Evolutionary conservation across 2,797 vertebrate species (phyloP).

Genomic region (Vultur gryphus): DNA sequence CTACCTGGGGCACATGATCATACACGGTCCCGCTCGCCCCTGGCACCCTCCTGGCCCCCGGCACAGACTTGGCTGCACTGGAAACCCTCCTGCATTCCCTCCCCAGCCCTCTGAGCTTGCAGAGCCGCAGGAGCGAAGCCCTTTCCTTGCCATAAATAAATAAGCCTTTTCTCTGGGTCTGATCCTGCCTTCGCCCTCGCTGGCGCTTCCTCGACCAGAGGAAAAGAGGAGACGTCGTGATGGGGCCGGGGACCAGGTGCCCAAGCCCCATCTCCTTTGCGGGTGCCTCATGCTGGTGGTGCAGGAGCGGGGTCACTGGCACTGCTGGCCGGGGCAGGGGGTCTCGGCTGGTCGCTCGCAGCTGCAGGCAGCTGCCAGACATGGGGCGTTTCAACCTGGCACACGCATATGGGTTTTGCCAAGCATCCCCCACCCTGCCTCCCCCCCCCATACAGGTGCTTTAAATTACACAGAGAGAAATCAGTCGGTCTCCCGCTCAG

Average conservation of each 20-base stretch:
- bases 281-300: neutral
- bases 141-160: neutral
- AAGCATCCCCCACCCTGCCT: neutral
- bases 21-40: fast-evolving
- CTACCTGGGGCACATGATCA: fast-evolving
- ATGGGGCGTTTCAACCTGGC: neutral
- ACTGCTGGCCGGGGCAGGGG: neutral
- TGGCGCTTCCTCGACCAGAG: neutral
- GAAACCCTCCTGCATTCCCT: neutral
- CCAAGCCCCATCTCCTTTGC: fast-evolving
- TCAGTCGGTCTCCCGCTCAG: neutral
- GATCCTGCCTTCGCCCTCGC: neutral
- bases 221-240: fast-evolving
- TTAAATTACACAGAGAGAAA: neutral
- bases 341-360: fast-evolving
- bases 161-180: fast-evolving
- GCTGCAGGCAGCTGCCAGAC: neutral
- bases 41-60: neutral
- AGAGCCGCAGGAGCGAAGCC: neutral
- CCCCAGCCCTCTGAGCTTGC: neutral
- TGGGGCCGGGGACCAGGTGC: fast-evolving
- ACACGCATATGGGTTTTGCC: fast-evolving
- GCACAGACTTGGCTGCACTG: neutral
- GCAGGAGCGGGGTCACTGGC: too few species aligned
- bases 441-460: neutral